Base-by-base conservation (phyloP, 1,140 invertebrate species). In the Lepidurus arcticus region DNA sequence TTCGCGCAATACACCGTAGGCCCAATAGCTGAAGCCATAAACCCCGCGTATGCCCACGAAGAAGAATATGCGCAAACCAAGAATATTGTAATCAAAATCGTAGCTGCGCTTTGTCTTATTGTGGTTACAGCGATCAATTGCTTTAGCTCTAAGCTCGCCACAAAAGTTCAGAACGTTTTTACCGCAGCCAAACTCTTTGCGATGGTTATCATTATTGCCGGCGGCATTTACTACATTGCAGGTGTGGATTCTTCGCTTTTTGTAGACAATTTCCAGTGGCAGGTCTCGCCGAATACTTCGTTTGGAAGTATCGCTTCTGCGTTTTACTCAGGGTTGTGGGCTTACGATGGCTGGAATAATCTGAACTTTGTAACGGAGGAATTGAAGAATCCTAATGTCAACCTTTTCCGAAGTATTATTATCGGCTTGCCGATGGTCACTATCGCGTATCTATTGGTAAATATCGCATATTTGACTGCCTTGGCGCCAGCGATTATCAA, bases 1-100 rank as follows among this genome's bases (percentile, higher is more conserved):
- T 80, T 77, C 42, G 73, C 76, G 43, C 92, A 97, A 84, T 98
- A 98, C 84, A 91, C 94, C 26, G 92, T 94, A 13, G 44, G 10
- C 13, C 73, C 80, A 1, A 80, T 81, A 34, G 91, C 94, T 76
- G 88, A 89, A n/a, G 92, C 78, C 6, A 16, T 78, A 9, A 16
- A 45, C 11, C 42, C 75, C 26, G 44, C 42, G 7, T 74, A 73
- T 7, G 74, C 74, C 26, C 21, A 75, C 13, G 26, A 42, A 9
- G n/a, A 74, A 26, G 43, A 42, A 1, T 78, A 74, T 26, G 44
- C 53, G 4, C 26, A 47, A 7, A 43, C 44, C 45, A 73, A 74
- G 10, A 11, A 74, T 1, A 21, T 78, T 6, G 73, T 74, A 11
- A 34, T 43, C 44, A 7, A 74, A 13, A 75, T 13, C 13, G 53